Evolutionary conservation across 2,888 invertebrate genomes (phyloP), one percentile per base, ranked within the genome.

Genomic region (Orchesella flavescens): DNA sequence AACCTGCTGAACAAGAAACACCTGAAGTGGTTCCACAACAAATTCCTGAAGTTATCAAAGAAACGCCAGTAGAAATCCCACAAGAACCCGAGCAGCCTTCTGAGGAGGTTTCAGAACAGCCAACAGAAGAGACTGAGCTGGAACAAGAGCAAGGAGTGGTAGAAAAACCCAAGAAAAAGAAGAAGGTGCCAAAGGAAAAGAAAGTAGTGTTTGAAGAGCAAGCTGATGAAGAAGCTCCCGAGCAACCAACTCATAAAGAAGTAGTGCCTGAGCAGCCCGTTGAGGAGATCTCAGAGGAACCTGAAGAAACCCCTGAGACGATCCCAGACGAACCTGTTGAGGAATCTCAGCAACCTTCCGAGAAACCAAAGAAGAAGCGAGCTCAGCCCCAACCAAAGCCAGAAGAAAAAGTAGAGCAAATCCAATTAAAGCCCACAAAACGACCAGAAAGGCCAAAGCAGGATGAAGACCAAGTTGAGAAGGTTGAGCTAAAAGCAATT

Each of bases 401-500:
- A 69, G 23, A 72, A 15, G 57, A 55, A 10, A 15, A 24, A 9
- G 24, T 24, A 1, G 71, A 76, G 24, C 34, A 72, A n/a, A 59
- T 74, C 1, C n/a, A 63, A n/a, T 34, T 78, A 24, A 77, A 78
- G 55, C 78, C 83, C 0, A 15, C 73, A 4, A 83, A 78, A 19
- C 43, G 68, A 46, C 53, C 46, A 0, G 71, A 53, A 24, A 61
- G 34, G 21, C 78, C 83, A 0, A 72, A 72, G 19, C 24, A 13
- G 1, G 63, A 61, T 2, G 24, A 43, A 17, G 61, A 34, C n/a
- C 19, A 75, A 61, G 21, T 73, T 0, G 80, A 84, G 49, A 53
- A 81, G 53, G 61, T 78, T 7, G 75, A 84, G 65, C 34, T 85
- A 17, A 85, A 85, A 68, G 53, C 59, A 12, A 55, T 69, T n/a